Base-by-base conservation (phyloP, 2,888 invertebrate species). In the Meghimatium bilineatum region DNA sequence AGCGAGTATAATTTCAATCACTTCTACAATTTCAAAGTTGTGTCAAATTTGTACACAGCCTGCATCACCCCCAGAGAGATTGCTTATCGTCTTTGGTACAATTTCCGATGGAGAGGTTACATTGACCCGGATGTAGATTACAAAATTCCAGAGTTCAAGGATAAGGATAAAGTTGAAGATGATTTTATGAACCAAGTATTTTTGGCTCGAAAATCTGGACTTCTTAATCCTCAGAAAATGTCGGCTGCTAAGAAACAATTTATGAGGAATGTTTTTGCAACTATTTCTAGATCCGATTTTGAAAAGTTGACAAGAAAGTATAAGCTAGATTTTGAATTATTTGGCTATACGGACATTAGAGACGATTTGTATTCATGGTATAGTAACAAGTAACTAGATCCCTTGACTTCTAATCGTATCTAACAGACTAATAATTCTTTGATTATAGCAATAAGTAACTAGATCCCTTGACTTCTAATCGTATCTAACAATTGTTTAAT, bases 21-120 rank as follows among this genome's bases (percentile, higher is more conserved):
- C 38, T 60, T 79, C 49, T 44, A 72, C 63, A 34, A 26, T 26
- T 56, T 63, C 0, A 20, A 0, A 6, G n/a, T n/a, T n/a, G 17
- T 12, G 12, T 1, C 12, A 10, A 44, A 1, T 0, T 63, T 79
- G 32, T 71, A 60, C 72, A n/a, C 32, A 14, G 1, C 60, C 17
- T 83, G 83, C n/a, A 34, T 83, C 23, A 26, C 60, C 3, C 32
- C 29, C 14, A 36, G 34, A 26, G 83, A 83, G 63, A 71, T 83
- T 17, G 83, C 83, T 12, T 83, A 72, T 49, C 78, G 83, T 63
- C 32, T 83, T 32, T 83, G 83, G 83, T 34, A 83, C 34, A 83
- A 78, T 49, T 83, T 79, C 79, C 78, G 32, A 29, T 83, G 83
- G 83, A 67, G 79, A n/a, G 83, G 83, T 63, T 83, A 83, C 66